Base-by-base conservation (phyloP, 2,888 invertebrate genomes). In the Andrena marginata region DNA sequence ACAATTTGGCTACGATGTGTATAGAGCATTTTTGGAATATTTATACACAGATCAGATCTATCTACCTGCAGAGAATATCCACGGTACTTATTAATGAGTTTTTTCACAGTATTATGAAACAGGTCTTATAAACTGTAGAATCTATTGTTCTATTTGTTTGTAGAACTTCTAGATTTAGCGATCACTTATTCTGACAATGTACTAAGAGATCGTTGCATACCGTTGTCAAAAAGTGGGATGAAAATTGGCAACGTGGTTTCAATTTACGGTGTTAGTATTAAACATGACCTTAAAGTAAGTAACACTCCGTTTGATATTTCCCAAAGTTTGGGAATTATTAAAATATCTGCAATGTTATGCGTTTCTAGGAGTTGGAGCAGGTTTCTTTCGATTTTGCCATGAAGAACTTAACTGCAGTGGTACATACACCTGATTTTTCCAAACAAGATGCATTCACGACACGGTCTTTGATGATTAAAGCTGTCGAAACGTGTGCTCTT, bases 1-100 rank as follows among this genome's bases (percentile, higher is more conserved):
- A 69, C 92, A 94, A 67, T 94, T 94, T 91, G 94, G 95, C 0
- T 95, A 95, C 90, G 91, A 94, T 13, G 96, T 96, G 8, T 96
- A 96, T 88, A 94, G 93, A 87, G 95, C 96, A 4, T 96, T 96
- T 90, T 92, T 96, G 3, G 94, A 94, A 69, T 96, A 95, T 89
- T 93, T 96, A 48, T 96, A 96, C 92, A 96, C 96, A 1, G 96
- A 96, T 89, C 94, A 95, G 89, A 95, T 96, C 29, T 95, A 95
- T 87, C 91, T 96, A 60, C 94, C 95, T n/a, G 94, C 95, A 56
- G 96, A 96, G 87, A 95, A 95, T 90, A 95, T 95, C 42, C 94
- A 96, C 87, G 96, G 96, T 96, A 93, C 89, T 91, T 88, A 83
- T 70, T 35, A 26, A 8, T 54, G n/a, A 33, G 59, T 48, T 64